Percentiles rank a stretch among this genome's conserved stretches.
Conservation (phyloP, 1,140 invertebrate species). For the Heliothis virescens region DNA sequence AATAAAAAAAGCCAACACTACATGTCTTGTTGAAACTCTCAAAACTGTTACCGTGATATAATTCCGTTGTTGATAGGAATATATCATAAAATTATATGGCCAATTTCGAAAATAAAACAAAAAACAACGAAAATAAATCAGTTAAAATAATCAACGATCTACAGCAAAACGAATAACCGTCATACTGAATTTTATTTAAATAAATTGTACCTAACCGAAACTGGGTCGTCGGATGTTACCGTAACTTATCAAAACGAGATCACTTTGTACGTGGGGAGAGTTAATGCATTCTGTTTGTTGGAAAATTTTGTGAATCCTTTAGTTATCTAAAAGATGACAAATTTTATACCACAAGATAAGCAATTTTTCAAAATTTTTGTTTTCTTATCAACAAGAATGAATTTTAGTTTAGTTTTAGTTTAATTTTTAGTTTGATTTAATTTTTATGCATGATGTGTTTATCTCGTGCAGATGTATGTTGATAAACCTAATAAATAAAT, state of each 20-base stretch:
- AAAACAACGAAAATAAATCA: background rate
- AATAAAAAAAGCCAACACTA: too few species aligned
- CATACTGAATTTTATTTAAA: slow-evolving; percentile 34
- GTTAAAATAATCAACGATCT: background rate
- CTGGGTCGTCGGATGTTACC: slow-evolving; percentile 31
- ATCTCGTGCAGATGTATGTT: too few species aligned
- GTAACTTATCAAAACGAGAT: slow-evolving; percentile 22
- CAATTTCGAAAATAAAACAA: too few species aligned
- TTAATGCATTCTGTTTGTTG: background rate
- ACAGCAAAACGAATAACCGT: background rate
- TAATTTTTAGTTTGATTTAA: too few species aligned
- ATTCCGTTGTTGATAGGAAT: too few species aligned
- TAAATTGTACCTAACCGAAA: slow-evolving; percentile 20
- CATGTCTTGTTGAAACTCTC: too few species aligned
- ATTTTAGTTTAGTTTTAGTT: too few species aligned
- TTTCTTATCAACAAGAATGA: too few species aligned
- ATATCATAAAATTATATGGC: too few species aligned
- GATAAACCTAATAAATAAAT: too few species aligned
- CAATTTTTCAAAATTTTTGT: background rate
- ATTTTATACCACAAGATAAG: background rate
- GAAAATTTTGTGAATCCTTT: background rate
- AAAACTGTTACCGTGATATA: too few species aligned
- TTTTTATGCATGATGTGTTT: too few species aligned
- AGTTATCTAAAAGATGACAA: background rate
- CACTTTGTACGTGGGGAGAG: background rate